phyloP scores from a whole-genome alignment of 2,888 invertebrate genomes.

The Drosophila rubida region DNA sequence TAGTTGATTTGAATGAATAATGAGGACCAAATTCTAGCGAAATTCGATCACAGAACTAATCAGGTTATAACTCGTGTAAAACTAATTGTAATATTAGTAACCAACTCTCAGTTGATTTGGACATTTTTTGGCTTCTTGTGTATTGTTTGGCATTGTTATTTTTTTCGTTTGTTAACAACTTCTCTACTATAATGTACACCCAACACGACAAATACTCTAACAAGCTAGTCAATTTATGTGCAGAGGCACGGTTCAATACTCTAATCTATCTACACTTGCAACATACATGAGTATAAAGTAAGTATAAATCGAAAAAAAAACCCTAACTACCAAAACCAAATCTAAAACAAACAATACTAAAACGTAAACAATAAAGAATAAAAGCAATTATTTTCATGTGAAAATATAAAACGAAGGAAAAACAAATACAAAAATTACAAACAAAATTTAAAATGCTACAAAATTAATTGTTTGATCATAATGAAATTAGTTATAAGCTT shows the following conservation, averaged over 20 bases:
- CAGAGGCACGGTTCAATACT: conserved; percentile 56
- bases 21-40: conserved; percentile 75
- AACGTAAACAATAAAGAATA: conserved; percentile 66
- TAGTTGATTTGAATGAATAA: conserved; percentile 60
- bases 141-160: conserved; percentile 40
- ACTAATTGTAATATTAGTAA: conserved; percentile 17
- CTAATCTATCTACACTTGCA: conserved; percentile 29
- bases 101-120: conserved; percentile 35
- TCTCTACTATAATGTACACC: conserved; percentile 30
- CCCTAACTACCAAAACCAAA: conserved; percentile 21
- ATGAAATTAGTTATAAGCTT: conserved; percentile 51
- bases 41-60: conserved; percentile 51
- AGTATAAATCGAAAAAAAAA: conserved; percentile 47
- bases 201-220: conserved; percentile 36
- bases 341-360: conserved; percentile 24
- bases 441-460: conserved; percentile 34
- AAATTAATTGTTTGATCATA: conserved; percentile 35
- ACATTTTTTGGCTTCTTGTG: conserved; percentile 66
- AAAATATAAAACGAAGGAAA: conserved; percentile 64
- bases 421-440: conserved; percentile 26
- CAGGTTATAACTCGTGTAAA: conserved; percentile 44
- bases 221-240: conserved; percentile 76
- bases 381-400: conserved; percentile 80
- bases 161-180: conserved; percentile 25
- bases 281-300: conserved; percentile 40